Evolutionary conservation across 2,797 vertebrate genomes (phyloP).

Genomic region (Oreortyx pictus): DNA sequence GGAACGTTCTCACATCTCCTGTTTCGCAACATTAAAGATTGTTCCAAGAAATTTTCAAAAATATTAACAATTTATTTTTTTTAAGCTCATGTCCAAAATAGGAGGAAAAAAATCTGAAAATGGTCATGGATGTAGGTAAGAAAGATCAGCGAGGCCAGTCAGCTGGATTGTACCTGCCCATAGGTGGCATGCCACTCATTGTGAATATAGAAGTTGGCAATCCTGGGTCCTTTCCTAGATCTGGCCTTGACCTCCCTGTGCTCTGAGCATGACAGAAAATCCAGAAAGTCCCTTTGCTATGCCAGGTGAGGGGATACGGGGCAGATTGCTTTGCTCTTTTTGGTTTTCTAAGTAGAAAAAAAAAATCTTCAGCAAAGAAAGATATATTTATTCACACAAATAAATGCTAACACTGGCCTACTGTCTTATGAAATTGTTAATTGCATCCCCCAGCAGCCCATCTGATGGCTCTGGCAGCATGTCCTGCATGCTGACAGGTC

Average conservation of each 20-base stretch:
- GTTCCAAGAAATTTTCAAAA: background rate
- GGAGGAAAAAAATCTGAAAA: background rate
- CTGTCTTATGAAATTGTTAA: background rate
- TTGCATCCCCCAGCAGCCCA: background rate
- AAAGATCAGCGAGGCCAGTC: background rate
- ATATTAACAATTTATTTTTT: background rate
- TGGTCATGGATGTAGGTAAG: background rate
- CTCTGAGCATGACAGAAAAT: background rate
- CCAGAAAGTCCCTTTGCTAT: background rate
- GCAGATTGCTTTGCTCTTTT: background rate
- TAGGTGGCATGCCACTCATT: conserved; percentile 44
- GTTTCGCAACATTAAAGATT: background rate
- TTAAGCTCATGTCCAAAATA: background rate
- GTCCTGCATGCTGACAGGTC: background rate
- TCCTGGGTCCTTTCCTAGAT: fast-evolving
- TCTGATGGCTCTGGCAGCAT: background rate
- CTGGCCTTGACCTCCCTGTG: background rate
- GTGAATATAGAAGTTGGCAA: background rate
- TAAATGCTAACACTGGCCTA: background rate
- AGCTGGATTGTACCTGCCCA: conserved; percentile 6
- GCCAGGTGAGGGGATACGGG: background rate
- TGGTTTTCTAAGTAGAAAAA: background rate
- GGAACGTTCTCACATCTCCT: background rate
- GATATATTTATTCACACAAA: fast-evolving
- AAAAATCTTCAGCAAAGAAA: background rate